Evolutionary conservation across 2,888 invertebrate genomes (phyloP), one percentile per base, ranked within the genome.

Genomic region (Macaria notata): DNA sequence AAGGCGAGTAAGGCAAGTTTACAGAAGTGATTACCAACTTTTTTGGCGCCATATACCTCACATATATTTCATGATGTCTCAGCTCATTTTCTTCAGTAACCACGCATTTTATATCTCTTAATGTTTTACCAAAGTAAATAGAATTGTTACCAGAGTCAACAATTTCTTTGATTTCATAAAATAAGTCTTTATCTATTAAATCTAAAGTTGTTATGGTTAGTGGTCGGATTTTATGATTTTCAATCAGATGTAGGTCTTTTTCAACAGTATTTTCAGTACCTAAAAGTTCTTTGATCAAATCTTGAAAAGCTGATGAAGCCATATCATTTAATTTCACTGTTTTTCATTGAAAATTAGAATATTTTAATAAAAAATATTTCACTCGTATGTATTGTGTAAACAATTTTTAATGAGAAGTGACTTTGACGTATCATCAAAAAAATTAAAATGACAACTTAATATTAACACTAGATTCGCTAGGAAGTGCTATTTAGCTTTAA

Each of bases 81-180:
- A 68, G 46, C 51, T 61, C 65, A 47, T 46, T 52, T 36, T 76
- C 72, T 45, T 82, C 78, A 58, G 76, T 72, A 30, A 88, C 63
- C 8, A 79, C 63, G 61, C 82, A 78, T 70, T 83, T 87, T 0
- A 90, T 53, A 33, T 87, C 78, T 60, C 75, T 75, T 49, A 90
- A 63, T n/a, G 81, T 76, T 72, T 76, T 82, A 0, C 88, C 87
- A 70, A 90, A 86, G 66, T 72, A 81, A 48, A 88, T 44, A 43
- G 60, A 51, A 31, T 72, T 63, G 59, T 66, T 66, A 31, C 62
- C 71, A 47, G 50, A 38, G 0, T 3, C 45, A 9, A 54, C 43
- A 46, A 74, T 45, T 46, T 51, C 47, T 63, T 70, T 75, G 42
- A 89, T 70, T 72, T 89, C 86, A 7, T 81, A 63, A 46, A 87